phyloP scores from a whole-genome alignment of 2,888 invertebrate genomes.

The Drosophila monieri region DNA sequence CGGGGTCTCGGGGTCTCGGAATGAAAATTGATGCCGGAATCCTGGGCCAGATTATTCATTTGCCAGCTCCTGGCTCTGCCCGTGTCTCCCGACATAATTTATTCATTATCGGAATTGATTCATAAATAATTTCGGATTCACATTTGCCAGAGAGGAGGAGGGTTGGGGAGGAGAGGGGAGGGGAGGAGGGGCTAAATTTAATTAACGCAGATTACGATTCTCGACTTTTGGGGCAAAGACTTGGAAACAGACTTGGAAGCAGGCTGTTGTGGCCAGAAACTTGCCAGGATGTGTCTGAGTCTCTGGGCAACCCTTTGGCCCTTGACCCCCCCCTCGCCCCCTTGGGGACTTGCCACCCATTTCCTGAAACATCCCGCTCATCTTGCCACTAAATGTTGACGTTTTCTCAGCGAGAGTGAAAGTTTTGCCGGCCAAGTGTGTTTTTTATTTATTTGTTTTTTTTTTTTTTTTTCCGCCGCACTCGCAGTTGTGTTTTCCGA shows the following conservation, averaged over 20 bases:
- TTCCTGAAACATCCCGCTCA: conserved; percentile 16
- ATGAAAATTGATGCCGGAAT: conserved; percentile 50
- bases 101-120: conserved; percentile 64
- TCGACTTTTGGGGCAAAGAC: conserved; percentile 27
- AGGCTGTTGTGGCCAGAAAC: conserved; percentile 33
- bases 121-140: conserved; percentile 60
- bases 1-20: too few species aligned
- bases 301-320: conserved; percentile 31
- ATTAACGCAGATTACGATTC: conserved; percentile 56
- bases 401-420: conserved; percentile 66
- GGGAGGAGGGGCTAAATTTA: conserved; percentile 33
- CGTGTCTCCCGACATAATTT: conserved; percentile 39
- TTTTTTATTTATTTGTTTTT: conserved; percentile 45
- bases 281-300: conserved; percentile 9
- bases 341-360: not conserved
- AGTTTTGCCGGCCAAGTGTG: conserved; percentile 50
- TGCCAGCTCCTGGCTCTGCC: not conserved
- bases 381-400: conserved; percentile 44
- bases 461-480: conserved; percentile 37
- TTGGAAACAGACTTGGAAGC: not conserved
- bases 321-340: not conserved
- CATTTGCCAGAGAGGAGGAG: too few species aligned
- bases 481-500: conserved; percentile 19
- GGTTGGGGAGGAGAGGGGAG: not conserved
- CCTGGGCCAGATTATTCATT: conserved; percentile 45